Percentiles rank a stretch among this genome's conserved stretches.
Evolutionary conservation across 2,113 vertebrate genomes (phyloP).

Genomic region (Epinephelus fuscoguttatus): DNA sequence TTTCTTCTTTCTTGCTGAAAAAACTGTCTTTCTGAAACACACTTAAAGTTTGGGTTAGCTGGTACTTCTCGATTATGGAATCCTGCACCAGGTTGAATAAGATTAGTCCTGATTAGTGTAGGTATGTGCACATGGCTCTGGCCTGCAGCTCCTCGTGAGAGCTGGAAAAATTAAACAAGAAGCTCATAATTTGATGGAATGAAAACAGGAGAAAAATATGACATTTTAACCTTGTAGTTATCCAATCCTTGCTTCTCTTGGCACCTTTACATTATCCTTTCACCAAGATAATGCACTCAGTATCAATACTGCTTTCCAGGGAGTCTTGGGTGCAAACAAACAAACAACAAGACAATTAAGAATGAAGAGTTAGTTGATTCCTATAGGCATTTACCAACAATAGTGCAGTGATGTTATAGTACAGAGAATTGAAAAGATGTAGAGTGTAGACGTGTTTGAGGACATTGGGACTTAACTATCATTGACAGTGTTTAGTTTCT

Average conservation of each 20-base stretch:
- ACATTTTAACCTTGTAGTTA: too few relatives aligned
- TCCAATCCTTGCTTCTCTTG: too few relatives aligned
- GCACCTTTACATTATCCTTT: background rate
- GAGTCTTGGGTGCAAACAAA: too few relatives aligned
- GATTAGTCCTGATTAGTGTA: slow-evolving; percentile 1
- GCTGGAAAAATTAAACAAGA: background rate
- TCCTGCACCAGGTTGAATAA: background rate
- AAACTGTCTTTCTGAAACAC: background rate
- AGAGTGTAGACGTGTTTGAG: too few relatives aligned
- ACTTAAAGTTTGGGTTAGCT: background rate
- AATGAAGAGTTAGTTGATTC: too few relatives aligned
- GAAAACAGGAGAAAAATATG: too few relatives aligned
- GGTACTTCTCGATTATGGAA: background rate
- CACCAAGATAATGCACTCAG: background rate
- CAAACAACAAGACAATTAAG: too few relatives aligned
- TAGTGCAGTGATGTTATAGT: too few relatives aligned
- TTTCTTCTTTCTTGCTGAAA: background rate
- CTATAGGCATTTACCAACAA: too few relatives aligned
- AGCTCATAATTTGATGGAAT: background rate
- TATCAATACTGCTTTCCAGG: background rate
- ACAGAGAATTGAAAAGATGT: too few relatives aligned
- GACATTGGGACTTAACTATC: too few relatives aligned
- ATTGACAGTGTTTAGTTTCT: too few relatives aligned
- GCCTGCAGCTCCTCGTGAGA: background rate
- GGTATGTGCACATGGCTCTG: background rate